Percentiles rank a stretch among this genome's conserved stretches.
phyloP scores from a whole-genome alignment of 2,113 vertebrate genomes.

The Megaptera novaeangliae region DNA sequence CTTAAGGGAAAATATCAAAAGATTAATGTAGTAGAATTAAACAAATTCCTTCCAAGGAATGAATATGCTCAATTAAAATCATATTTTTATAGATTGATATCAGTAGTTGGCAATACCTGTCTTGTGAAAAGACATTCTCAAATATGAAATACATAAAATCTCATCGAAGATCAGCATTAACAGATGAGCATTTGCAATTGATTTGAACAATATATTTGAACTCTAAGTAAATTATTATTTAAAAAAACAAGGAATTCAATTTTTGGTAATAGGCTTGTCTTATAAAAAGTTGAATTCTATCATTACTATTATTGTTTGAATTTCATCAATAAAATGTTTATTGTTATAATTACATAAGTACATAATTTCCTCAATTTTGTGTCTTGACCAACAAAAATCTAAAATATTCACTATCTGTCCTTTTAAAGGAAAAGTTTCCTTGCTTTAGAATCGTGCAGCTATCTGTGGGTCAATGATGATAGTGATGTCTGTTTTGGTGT shows the following conservation, averaged over 20 bases:
- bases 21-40: not conserved
- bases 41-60: not conserved
- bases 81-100: not conserved
- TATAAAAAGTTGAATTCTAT: not conserved
- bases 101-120: not conserved
- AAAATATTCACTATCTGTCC: not conserved
- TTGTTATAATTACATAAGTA: not conserved
- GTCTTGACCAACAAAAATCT: not conserved
- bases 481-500: not conserved
- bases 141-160: not conserved
- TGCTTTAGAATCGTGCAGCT: not conserved
- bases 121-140: conserved; percentile 6
- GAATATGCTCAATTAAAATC: not conserved
- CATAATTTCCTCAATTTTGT: not conserved
- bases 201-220: not conserved
- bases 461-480: too few relatives aligned
- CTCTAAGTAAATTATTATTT: not conserved
- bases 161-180: not conserved
- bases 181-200: not conserved
- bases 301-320: not conserved
- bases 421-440: not conserved
- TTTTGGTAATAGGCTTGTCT: not conserved
- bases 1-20: not conserved
- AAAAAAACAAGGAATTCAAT: not conserved
- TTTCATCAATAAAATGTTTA: not conserved